These are phyloP conservation scores for Emydura subglobosa DNA, from an alignment of 2,113 vertebrate genomes.

Conservation along the genomic window DNA sequence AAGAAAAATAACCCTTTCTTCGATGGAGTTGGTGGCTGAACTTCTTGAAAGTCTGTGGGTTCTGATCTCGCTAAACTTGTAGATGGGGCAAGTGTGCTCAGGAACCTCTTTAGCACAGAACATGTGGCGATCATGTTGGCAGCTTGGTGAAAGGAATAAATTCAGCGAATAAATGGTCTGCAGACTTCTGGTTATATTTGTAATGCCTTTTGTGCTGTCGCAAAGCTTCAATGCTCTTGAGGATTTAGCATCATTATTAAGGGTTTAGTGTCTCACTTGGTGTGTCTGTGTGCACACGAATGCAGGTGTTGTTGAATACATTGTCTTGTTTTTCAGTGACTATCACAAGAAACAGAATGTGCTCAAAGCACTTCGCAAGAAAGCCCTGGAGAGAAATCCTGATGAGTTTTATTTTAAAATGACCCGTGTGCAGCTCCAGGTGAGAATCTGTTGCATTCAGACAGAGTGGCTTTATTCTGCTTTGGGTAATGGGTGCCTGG, in stretches of 20 bases:
- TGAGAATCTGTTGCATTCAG: conserved; percentile 39
- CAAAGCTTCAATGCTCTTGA: rapidly evolving
- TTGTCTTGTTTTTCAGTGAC: conserved; percentile 78
- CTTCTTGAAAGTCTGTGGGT: neutral
- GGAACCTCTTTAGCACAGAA: rapidly evolving
- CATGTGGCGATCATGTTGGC: neutral
- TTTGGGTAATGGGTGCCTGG: rapidly evolving
- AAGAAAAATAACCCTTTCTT: rapidly evolving
- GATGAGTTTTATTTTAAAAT: conserved; percentile 98
- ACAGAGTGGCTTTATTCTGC: neutral
- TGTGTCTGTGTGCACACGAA: rapidly evolving
- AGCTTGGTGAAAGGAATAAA: neutral
- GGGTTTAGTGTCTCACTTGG: rapidly evolving
- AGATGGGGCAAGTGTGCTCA: rapidly evolving
- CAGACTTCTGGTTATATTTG: rapidly evolving
- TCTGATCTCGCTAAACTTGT: rapidly evolving
- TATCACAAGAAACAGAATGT: conserved; percentile 93
- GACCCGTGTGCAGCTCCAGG: conserved; percentile 88
- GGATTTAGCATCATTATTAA: neutral
- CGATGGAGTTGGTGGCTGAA: rapidly evolving
- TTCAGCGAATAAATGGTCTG: rapidly evolving
- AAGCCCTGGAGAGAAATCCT: conserved; percentile 94
- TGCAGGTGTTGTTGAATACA: neutral
- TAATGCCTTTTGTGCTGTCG: neutral
- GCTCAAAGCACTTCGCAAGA: conserved; percentile 89